These are phyloP conservation scores for Penaeus chinensis DNA, from an alignment of 1,140 invertebrate species.

Conservation along the genomic window DNA sequence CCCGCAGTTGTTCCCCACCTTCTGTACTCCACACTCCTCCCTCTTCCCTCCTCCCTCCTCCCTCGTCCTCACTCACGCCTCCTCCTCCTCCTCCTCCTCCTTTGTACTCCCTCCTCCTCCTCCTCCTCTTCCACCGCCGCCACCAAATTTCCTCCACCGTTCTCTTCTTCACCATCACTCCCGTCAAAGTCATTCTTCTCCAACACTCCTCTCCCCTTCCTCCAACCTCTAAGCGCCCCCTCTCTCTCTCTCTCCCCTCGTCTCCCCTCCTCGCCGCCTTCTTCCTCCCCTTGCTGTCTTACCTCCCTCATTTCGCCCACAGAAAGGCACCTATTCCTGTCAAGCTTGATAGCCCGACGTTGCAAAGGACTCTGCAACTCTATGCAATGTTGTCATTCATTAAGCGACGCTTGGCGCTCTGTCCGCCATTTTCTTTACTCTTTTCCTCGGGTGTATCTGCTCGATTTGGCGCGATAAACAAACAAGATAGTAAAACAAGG, in stretches of 20 bases:
- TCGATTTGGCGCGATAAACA: too few species aligned
- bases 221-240: constrained; percentile 17
- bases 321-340: constrained; percentile 57
- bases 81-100: constrained; percentile 29
- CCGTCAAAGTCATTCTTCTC: not conserved
- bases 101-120: constrained; percentile 16
- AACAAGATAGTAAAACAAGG: constrained; percentile 2
- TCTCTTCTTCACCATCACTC: not conserved
- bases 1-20: not conserved
- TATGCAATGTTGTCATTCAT: not conserved
- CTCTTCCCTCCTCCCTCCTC: constrained; percentile 9
- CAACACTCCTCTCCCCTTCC: not conserved
- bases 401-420: not conserved
- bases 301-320: constrained; percentile 52
- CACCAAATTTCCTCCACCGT: not conserved
- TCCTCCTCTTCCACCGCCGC: not conserved
- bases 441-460: not conserved
- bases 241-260: not conserved
- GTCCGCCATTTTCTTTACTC: not conserved
- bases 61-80: constrained; percentile 29
- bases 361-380: constrained; percentile 38
- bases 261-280: constrained; percentile 16
- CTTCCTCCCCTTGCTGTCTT: constrained; percentile 42
- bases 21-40: constrained; percentile 3
- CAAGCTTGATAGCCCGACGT: constrained; percentile 40